These are phyloP conservation scores for Fratercula arctica DNA, from an alignment of 2,797 vertebrate species.

Conservation along the genomic window DNA sequence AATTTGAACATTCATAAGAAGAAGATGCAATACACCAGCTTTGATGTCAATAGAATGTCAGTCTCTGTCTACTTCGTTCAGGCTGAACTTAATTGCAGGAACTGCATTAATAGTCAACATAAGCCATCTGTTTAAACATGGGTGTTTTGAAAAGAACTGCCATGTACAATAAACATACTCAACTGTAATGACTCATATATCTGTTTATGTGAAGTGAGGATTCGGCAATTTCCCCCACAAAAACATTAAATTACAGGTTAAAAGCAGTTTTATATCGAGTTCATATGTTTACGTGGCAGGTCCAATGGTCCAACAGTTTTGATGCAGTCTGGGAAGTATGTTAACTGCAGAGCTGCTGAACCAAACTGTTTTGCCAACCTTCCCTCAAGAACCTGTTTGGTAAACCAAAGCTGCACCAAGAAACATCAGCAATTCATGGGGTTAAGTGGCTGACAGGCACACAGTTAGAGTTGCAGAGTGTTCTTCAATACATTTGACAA, in stretches of 20 bases:
- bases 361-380: neutral
- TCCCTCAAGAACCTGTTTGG: neutral
- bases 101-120: constrained; percentile 67
- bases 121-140: constrained; percentile 70
- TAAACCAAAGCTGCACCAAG: neutral
- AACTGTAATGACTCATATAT: constrained; percentile 40
- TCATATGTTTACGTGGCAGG: neutral
- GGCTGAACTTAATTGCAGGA: constrained; percentile 59
- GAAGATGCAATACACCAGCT: constrained; percentile 24
- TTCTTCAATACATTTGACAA: neutral
- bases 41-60: constrained; percentile 51
- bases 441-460: neutral
- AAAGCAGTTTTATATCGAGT: neutral
- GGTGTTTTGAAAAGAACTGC: constrained; percentile 58
- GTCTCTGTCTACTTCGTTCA: neutral
- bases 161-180: constrained; percentile 49
- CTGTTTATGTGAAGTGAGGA: neutral
- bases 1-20: constrained; percentile 16
- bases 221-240: neutral
- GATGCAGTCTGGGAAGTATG: neutral
- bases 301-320: neutral
- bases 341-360: neutral
- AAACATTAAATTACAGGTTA: constrained; percentile 20
- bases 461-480: neutral
- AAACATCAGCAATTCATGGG: neutral